phyloP scores from a whole-genome alignment of 2,113 vertebrate genomes.

The Chitala chitala region DNA sequence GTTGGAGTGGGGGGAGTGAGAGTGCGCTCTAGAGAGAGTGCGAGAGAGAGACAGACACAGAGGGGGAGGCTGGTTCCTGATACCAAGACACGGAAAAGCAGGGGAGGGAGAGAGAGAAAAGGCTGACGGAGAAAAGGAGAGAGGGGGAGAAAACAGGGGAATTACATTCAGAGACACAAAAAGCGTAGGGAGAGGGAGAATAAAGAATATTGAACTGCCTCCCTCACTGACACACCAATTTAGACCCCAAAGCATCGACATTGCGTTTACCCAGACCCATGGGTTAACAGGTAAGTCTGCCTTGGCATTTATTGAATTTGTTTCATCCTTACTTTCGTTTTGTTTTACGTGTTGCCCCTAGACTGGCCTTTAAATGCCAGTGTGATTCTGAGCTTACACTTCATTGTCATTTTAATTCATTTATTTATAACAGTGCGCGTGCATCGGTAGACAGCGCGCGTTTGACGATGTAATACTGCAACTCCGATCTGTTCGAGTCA shows the following conservation, averaged over 20 bases:
- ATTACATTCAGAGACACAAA: conserved; percentile 58
- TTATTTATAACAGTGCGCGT: conserved; percentile 14
- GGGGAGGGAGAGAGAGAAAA: conserved; percentile 41
- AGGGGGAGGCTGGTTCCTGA: conserved; percentile 38
- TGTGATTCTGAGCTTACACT: neutral
- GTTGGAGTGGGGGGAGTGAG: conserved; percentile 41
- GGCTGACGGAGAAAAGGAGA: conserved; percentile 23
- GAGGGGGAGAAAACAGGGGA: conserved; percentile 50
- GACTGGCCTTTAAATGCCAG: neutral
- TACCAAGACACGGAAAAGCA: conserved; percentile 41
- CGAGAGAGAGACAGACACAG: conserved; percentile 38
- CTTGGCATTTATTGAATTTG: conserved; percentile 38
- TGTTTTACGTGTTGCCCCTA: conserved; percentile 7
- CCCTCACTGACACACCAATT: conserved; percentile 55
- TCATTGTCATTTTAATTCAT: conserved; percentile 19
- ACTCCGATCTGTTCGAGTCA: conserved; percentile 17
- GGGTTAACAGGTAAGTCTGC: conserved; percentile 73
- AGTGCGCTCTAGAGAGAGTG: conserved; percentile 48
- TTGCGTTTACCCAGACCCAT: conserved; percentile 64
- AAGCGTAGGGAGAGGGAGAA: conserved; percentile 49
- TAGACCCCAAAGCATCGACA: conserved; percentile 59
- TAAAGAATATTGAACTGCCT: conserved; percentile 50
- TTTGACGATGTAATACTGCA: conserved; percentile 10
- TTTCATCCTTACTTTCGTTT: conserved; percentile 22
- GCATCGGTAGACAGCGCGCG: neutral